A percentile compares a stretch with the other conserved stretches of the same genome.
These are phyloP conservation scores for Sphenopsis melanotis DNA, from an alignment of 2,797 vertebrate species.

Conservation along the genomic window DNA sequence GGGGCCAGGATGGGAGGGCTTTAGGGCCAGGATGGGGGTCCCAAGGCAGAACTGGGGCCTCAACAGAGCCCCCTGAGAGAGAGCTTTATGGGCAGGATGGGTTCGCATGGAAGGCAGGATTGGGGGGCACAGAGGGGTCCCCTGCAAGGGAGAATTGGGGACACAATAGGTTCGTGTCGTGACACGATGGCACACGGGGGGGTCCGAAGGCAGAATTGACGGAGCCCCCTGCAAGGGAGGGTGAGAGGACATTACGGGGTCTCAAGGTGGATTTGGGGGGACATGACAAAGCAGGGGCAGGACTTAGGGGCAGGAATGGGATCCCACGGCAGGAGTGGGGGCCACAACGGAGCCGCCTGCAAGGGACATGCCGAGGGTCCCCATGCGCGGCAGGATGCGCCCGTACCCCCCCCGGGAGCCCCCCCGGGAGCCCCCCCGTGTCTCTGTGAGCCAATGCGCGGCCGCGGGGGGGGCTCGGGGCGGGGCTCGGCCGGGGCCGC, in stretches of 20 bases:
- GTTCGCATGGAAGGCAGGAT: background rate
- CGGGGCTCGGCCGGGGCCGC: background rate
- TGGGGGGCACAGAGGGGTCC: no score
- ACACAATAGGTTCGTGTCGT: no score
- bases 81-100: background rate
- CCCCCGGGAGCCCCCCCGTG: background rate
- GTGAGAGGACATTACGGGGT: background rate
- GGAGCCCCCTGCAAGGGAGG: background rate
- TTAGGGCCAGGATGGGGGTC: background rate
- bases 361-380: background rate
- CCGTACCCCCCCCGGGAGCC: background rate
- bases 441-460: background rate
- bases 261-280: background rate
- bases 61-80: no score
- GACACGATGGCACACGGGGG: background rate
- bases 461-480: background rate
- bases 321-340: background rate
- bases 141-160: background rate
- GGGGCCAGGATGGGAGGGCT: no score
- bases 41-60: background rate
- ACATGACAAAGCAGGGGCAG: background rate
- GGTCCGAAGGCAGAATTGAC: background rate
- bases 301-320: background rate
- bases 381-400: background rate
- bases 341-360: background rate